Evolutionary conservation across 2,888 invertebrate genomes (phyloP).

Genomic region (Noctua pronuba): DNA sequence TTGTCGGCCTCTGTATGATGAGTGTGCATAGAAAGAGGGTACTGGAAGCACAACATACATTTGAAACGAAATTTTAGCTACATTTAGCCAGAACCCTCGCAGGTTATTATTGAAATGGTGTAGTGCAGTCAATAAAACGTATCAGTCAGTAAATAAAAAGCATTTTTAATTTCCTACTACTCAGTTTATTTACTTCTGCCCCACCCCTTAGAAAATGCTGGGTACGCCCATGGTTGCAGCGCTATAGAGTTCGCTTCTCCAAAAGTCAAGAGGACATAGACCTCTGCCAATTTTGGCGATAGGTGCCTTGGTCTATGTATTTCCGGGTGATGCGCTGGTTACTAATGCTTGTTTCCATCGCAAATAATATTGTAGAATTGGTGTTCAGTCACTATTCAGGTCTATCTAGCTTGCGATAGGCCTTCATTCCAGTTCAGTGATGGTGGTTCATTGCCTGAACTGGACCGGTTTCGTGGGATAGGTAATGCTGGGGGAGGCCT

Average conservation of each 20-base stretch:
- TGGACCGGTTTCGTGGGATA: not conserved
- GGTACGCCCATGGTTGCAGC: constrained; percentile 2
- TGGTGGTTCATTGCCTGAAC: not conserved
- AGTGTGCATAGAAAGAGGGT: too few relatives aligned
- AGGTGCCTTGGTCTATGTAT: constrained; percentile 11
- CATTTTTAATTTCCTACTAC: too few relatives aligned
- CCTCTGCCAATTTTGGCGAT: constrained; percentile 6
- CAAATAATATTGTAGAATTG: not conserved
- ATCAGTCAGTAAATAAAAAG: too few relatives aligned
- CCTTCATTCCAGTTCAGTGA: not conserved
- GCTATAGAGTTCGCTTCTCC: not conserved
- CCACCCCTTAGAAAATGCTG: too few relatives aligned
- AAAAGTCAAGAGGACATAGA: constrained; percentile 32
- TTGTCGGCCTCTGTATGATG: too few relatives aligned
- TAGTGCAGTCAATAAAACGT: too few relatives aligned
- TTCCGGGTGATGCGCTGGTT: constrained; percentile 22
- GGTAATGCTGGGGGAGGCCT: not conserved
- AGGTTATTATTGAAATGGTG: too few relatives aligned
- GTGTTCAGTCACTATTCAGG: not conserved
- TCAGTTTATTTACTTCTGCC: too few relatives aligned
- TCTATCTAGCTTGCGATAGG: not conserved
- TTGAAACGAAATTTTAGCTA: too few relatives aligned
- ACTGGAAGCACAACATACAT: too few relatives aligned
- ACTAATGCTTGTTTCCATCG: constrained; percentile 17
- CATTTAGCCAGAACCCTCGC: too few relatives aligned